Evolutionary conservation across 2,113 vertebrate genomes (phyloP).

Genomic region (Crypturellus undulatus): DNA sequence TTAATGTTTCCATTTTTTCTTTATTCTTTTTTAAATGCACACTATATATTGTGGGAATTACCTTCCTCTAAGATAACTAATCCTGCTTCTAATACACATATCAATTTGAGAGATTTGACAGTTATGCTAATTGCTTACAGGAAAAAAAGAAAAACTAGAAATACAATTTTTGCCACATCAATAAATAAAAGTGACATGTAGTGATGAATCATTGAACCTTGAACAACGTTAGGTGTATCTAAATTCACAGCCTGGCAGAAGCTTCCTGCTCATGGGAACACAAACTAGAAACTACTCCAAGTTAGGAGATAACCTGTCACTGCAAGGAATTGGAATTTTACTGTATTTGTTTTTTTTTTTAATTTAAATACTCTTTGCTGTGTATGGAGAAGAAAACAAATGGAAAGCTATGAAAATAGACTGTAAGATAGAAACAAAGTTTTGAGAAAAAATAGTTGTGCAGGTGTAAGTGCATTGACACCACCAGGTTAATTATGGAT

Average conservation of each 20-base stretch:
- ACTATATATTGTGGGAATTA: neutral
- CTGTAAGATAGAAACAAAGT: neutral
- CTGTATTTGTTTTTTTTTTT: accelerated
- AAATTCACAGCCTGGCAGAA: neutral
- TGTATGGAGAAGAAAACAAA: neutral
- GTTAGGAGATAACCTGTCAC: neutral
- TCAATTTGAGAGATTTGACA: too few relatives aligned
- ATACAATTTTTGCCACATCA: neutral
- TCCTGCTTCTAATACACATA: too few relatives aligned
- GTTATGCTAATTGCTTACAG: neutral
- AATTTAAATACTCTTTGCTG: neutral
- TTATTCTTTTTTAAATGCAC: too few relatives aligned
- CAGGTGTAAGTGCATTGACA: neutral
- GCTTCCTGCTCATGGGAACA: neutral
- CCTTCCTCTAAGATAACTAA: neutral
- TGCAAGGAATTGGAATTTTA: neutral
- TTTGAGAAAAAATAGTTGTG: neutral
- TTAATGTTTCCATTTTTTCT: too few relatives aligned
- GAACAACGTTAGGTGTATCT: neutral
- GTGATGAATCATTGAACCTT: neutral
- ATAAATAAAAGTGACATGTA: neutral
- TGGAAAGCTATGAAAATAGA: neutral
- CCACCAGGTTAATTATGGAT: neutral
- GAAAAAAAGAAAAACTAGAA: neutral
- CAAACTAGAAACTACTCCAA: neutral